These are phyloP conservation scores for Myotis pilosus DNA, from an alignment of 2,797 vertebrate genomes.

Conservation along the genomic window DNA sequence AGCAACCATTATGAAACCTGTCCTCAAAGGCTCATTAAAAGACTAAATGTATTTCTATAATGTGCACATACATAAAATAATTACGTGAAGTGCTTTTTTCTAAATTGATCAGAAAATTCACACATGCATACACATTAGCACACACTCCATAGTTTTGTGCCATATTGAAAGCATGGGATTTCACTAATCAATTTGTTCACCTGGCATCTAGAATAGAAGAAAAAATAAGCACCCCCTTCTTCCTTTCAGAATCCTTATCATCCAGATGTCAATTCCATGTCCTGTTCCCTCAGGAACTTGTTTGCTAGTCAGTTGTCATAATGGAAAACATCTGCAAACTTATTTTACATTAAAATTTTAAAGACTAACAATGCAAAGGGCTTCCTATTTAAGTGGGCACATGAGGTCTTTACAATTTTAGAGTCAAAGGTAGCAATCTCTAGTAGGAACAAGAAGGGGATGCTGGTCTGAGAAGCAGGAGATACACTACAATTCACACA, in stretches of 20 bases:
- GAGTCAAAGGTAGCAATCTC: neutral
- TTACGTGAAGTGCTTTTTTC: neutral
- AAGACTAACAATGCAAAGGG: neutral
- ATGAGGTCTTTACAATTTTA: neutral
- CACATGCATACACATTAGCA: neutral
- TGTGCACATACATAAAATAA: conserved; percentile 8
- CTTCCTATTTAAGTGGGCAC: neutral
- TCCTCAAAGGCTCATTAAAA: conserved; percentile 29
- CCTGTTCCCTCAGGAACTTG: neutral
- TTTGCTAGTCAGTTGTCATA: neutral
- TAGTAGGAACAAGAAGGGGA: neutral
- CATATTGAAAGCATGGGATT: neutral
- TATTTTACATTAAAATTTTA: conserved; percentile 34
- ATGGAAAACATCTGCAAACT: conserved; percentile 41
- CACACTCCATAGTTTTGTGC: neutral
- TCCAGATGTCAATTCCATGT: neutral
- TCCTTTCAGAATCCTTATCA: conserved; percentile 12
- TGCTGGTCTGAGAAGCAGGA: neutral
- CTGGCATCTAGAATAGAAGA: neutral
- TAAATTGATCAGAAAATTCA: conserved; percentile 21
- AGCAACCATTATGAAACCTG: neutral
- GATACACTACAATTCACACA: neutral
- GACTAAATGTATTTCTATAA: neutral
- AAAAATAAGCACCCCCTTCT: neutral
- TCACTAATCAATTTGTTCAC: neutral